Percentiles rank a stretch among this genome's conserved stretches.
Evolutionary conservation across 2,888 invertebrate species (phyloP).

Genomic region (Rhimphoctona megacephalus): DNA sequence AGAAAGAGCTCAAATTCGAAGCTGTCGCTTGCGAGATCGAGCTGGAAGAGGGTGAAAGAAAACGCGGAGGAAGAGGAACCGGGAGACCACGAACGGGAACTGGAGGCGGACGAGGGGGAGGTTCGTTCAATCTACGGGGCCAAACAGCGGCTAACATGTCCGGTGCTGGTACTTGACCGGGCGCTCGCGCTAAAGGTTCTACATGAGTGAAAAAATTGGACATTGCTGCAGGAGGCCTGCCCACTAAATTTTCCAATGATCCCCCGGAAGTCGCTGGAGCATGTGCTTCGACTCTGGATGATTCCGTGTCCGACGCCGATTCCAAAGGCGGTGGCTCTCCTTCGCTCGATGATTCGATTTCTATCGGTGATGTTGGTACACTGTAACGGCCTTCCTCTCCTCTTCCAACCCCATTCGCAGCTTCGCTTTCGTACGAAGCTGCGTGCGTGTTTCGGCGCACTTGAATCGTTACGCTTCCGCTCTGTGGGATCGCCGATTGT

Average conservation of each 20-base stretch:
- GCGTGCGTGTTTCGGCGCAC: constrained; percentile 74
- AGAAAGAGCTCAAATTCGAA: constrained; percentile 14
- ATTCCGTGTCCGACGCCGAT: background rate
- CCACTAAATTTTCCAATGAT: background rate
- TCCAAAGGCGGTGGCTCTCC: constrained; percentile 1
- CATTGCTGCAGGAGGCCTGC: background rate
- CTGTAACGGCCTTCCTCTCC: constrained; percentile 26
- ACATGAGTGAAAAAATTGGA: background rate
- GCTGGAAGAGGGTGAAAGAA: background rate
- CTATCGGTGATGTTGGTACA: constrained; percentile 11
- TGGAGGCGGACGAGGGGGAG: constrained; percentile 19
- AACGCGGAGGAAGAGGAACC: background rate
- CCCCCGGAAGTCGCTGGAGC: background rate
- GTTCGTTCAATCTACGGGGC: background rate
- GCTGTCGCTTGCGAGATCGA: background rate
- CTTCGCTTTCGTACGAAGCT: constrained; percentile 64
- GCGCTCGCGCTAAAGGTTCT: background rate
- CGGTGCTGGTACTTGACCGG: background rate
- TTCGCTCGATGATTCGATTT: constrained; percentile 27
- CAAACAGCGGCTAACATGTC: background rate
- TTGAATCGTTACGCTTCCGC: constrained; percentile 73
- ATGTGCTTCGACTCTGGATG: no score
- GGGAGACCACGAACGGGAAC: background rate
- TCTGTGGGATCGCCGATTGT: constrained; percentile 52
- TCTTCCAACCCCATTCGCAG: background rate